A percentile compares a stretch with the other conserved stretches of the same genome.
Conservation (phyloP, 2,888 invertebrate species). For the Tachina fera region DNA sequence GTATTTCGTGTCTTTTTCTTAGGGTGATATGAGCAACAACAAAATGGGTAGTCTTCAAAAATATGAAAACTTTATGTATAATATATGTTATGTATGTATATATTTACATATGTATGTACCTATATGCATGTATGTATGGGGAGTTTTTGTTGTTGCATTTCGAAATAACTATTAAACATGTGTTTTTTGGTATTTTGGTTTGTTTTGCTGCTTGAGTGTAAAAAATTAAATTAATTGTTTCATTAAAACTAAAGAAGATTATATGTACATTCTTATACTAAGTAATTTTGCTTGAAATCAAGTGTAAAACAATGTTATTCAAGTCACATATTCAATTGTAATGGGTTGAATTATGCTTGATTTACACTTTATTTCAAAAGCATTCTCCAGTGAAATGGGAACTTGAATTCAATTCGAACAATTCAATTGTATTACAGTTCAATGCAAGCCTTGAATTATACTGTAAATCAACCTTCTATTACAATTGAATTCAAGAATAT, state of each 20-base stretch:
- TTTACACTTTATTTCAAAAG: no score
- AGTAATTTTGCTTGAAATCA: no score
- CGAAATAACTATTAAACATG: conserved; percentile 75
- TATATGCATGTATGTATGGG: neutral
- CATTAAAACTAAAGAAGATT: conserved; percentile 17
- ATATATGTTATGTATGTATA: neutral
- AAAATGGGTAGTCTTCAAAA: conserved; percentile 54
- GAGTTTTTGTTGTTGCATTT: conserved; percentile 44
- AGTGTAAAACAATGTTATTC: no score
- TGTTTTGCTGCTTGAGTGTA: conserved; percentile 37
- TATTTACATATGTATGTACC: neutral
- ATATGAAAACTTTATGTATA: conserved; percentile 20
- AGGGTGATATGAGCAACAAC: conserved; percentile 51
- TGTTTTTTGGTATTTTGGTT: conserved; percentile 75
- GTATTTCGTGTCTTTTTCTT: conserved; percentile 41
- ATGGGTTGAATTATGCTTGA: no score
- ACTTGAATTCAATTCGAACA: no score
- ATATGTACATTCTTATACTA: no score
- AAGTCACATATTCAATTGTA: no score
- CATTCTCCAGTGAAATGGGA: no score
- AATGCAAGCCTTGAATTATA: no score
- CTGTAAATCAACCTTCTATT: no score
- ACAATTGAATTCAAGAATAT: no score
- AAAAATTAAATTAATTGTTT: conserved; percentile 59
- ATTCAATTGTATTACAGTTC: no score